A percentile compares a stretch with the other conserved stretches of the same genome.
These are phyloP conservation scores for Halocynthia roretzi DNA, from an alignment of 23 tunicate genomes.

Conservation along the genomic window DNA sequence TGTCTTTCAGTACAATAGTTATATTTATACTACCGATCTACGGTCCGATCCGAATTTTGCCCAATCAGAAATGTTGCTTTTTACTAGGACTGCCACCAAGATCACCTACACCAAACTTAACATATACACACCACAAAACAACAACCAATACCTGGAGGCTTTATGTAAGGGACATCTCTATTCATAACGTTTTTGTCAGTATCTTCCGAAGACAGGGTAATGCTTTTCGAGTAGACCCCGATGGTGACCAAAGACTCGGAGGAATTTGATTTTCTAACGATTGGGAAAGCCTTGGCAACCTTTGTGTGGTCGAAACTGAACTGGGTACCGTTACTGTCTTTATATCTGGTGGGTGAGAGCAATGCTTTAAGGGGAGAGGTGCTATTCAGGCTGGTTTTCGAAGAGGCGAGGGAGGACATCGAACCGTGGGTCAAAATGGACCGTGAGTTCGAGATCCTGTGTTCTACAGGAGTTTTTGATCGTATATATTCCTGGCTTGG, in stretches of 20 bases:
- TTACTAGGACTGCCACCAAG: no score
- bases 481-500: neutral
- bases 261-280: constrained; percentile 46
- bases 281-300: neutral
- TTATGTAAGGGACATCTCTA: constrained; percentile 6
- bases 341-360: no score
- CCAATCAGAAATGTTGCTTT: no score
- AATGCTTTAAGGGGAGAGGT: no score
- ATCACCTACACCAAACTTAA: neutral
- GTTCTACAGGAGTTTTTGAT: neutral
- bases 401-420: no score
- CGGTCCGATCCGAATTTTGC: no score
- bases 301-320: no score
- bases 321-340: no score
- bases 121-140: neutral
- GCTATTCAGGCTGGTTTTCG: no score
- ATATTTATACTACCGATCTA: no score
- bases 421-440: no score
- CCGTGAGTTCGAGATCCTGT: neutral
- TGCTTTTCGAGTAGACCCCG: constrained; percentile 3
- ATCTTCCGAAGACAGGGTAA: neutral
- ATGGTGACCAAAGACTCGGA: constrained; percentile 53
- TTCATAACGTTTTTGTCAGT: neutral
- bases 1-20: no score
- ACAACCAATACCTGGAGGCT: constrained; percentile 4